These are phyloP conservation scores for Gymnocephalus cernua DNA, from an alignment of 2,113 vertebrate species.

Conservation along the genomic window DNA sequence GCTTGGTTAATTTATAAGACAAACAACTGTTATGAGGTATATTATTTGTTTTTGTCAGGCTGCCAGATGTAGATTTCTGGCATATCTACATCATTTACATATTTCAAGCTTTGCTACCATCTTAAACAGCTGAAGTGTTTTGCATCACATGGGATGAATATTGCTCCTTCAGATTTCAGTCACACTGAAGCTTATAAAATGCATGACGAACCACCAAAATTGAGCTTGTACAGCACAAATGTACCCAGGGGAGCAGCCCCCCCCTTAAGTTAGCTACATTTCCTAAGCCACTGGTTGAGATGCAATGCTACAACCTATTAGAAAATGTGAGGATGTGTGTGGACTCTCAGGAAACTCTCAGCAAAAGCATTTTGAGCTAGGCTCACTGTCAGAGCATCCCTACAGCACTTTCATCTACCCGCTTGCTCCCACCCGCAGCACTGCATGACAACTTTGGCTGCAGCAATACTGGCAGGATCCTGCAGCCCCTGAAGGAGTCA, in stretches of 20 bases:
- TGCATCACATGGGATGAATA: conserved; percentile 65
- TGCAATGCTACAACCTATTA: conserved; percentile 68
- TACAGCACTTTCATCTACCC: conserved; percentile 70
- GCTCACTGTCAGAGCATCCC: conserved; percentile 66
- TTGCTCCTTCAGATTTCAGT: conserved; percentile 67
- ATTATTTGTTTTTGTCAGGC: conserved; percentile 54
- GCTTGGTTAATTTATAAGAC: conserved; percentile 38
- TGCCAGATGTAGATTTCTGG: conserved; percentile 62
- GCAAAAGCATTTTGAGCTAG: conserved; percentile 50
- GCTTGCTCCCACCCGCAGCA: conserved; percentile 65
- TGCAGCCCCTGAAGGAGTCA: conserved; percentile 67
- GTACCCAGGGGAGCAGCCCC: conserved; percentile 58
- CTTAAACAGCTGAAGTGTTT: conserved; percentile 69
- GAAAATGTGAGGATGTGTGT: conserved; percentile 60
- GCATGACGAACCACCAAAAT: conserved; percentile 66
- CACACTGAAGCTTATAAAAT: conserved; percentile 67
- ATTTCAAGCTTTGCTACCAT: conserved; percentile 63
- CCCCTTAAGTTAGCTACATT: conserved; percentile 66
- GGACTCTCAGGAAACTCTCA: conserved; percentile 62
- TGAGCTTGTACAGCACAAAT: conserved; percentile 73
- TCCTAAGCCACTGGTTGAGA: conserved; percentile 69
- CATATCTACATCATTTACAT: conserved; percentile 66
- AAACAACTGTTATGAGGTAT: conserved; percentile 47
- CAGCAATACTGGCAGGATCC: conserved; percentile 69
- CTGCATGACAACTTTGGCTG: conserved; percentile 73